Conservation (phyloP, 2,888 invertebrate species). For the Polydrusus pterygomalis region DNA sequence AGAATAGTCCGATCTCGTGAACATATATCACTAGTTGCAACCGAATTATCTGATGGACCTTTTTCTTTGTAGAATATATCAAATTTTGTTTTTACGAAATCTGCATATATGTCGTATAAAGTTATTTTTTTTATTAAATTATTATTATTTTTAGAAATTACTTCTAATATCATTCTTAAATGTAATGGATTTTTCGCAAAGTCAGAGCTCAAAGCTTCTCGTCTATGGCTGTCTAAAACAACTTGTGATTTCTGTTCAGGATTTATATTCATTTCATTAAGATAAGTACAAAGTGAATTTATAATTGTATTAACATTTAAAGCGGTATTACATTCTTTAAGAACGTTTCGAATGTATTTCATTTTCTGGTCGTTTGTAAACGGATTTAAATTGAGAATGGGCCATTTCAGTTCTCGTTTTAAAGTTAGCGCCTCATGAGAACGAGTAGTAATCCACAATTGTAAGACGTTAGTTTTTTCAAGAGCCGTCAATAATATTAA, state of each 20-base stretch:
- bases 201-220: too few relatives aligned
- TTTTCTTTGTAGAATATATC: conserved; percentile 40
- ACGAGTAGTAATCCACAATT: conserved; percentile 47
- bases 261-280: conserved; percentile 3
- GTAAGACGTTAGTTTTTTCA: conserved; percentile 6
- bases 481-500: conserved; percentile 44
- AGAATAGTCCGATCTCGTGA: not conserved
- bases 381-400: conserved; percentile 30
- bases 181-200: conserved; percentile 40
- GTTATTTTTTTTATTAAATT: conserved; percentile 21
- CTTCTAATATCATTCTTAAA: conserved; percentile 44
- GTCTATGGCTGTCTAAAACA: too few relatives aligned
- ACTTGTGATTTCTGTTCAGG: too few relatives aligned
- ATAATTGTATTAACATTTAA: not conserved
- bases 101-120: conserved; percentile 20
- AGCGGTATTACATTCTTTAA: not conserved
- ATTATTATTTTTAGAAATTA: conserved; percentile 21
- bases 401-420: conserved; percentile 19
- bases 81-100: conserved; percentile 42
- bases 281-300: conserved; percentile 1
- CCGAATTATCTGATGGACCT: not conserved
- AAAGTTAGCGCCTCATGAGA: conserved; percentile 33
- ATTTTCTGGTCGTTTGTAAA: conserved; percentile 40
- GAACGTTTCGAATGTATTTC: conserved; percentile 25
- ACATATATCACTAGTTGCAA: not conserved